A percentile compares a stretch with the other conserved stretches of the same genome.
phyloP scores from a whole-genome alignment of 2,888 invertebrate species.

The Chloromyia formosa region DNA sequence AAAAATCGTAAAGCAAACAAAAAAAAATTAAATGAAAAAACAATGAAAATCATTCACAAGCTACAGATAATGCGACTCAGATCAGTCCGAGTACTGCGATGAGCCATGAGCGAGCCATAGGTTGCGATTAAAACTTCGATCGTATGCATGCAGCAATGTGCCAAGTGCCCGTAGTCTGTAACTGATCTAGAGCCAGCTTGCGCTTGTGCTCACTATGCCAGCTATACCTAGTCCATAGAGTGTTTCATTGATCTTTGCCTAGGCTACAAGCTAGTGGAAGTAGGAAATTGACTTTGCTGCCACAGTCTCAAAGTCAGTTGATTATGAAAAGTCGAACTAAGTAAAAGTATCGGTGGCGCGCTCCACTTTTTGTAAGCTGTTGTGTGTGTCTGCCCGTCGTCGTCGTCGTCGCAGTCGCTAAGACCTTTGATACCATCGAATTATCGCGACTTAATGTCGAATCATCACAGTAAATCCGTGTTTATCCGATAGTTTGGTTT shows the following conservation, averaged over 20 bases:
- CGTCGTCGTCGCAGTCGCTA: background rate
- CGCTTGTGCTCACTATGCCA: too few relatives aligned
- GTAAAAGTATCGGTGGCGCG: background rate
- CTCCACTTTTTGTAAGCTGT: background rate
- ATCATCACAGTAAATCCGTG: too few relatives aligned
- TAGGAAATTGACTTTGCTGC: constrained; percentile 26
- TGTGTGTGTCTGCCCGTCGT: background rate
- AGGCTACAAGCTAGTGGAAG: constrained; percentile 4
- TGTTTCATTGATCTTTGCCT: background rate
- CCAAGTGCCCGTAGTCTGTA: background rate
- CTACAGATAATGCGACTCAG: background rate
- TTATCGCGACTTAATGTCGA: too few relatives aligned
- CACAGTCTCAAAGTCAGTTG: constrained; percentile 36
- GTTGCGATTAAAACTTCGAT: background rate
- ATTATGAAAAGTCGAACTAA: constrained; percentile 21
- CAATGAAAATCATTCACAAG: background rate
- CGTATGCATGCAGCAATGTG: background rate
- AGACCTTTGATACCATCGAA: background rate
- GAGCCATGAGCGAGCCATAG: background rate
- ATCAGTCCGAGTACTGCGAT: too few relatives aligned
- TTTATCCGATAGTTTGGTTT: too few relatives aligned
- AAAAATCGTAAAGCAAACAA: too few relatives aligned
- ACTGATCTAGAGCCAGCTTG: too few relatives aligned
- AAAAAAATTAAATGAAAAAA: background rate
- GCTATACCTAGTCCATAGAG: background rate